These are phyloP conservation scores for Subacronicta megacephala DNA, from an alignment of 2,888 invertebrate species.

Conservation along the genomic window DNA sequence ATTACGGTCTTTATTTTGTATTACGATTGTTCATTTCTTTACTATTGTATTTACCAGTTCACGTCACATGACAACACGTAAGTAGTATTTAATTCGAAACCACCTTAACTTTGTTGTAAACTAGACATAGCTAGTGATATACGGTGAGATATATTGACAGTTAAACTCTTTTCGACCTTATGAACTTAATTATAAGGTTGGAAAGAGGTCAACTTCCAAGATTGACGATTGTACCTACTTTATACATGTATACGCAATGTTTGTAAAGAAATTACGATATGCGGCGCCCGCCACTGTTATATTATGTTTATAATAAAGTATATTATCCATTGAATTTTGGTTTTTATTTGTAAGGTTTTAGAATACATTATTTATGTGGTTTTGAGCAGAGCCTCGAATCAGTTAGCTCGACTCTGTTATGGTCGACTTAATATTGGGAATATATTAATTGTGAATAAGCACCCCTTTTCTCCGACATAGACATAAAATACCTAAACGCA, in stretches of 20 bases:
- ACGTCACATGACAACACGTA: conserved; percentile 32
- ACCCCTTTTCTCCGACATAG: no score
- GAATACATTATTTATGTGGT: neutral
- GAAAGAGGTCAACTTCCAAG: neutral
- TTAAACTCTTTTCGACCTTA: neutral
- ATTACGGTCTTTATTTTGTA: conserved; percentile 10
- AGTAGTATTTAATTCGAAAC: conserved; percentile 26
- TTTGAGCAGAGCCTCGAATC: no score
- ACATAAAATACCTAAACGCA: neutral
- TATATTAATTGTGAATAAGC: no score
- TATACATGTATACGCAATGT: conserved; percentile 41
- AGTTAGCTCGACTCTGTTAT: no score
- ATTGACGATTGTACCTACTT: conserved; percentile 6
- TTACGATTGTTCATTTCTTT: conserved; percentile 14
- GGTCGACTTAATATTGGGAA: no score
- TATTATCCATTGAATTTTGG: conserved; percentile 65
- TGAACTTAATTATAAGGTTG: neutral
- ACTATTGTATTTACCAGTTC: conserved; percentile 15
- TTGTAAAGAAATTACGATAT: conserved; percentile 65
- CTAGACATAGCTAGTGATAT: conserved; percentile 18
- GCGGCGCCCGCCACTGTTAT: conserved; percentile 67
- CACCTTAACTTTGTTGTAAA: conserved; percentile 40
- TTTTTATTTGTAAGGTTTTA: conserved; percentile 12
- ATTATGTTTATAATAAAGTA: conserved; percentile 79
- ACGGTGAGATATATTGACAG: neutral